Evolutionary conservation across 2,888 invertebrate genomes (phyloP).

Genomic region (Shargacucullia verbasci): DNA sequence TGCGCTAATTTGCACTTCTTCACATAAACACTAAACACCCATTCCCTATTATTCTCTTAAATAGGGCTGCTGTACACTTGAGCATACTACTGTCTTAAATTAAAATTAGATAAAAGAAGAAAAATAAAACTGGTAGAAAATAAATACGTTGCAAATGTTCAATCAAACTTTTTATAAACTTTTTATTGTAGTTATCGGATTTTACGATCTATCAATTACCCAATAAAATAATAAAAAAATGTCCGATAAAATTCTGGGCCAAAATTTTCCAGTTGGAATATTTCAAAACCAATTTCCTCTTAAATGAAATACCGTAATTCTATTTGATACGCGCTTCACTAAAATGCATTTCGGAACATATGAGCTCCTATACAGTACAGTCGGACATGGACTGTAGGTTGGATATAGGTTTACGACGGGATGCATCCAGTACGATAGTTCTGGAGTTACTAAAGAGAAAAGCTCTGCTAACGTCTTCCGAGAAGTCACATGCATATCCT

Average conservation of each 20-base stretch:
- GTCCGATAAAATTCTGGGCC: conserved; percentile 15
- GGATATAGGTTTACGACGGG: too few species aligned
- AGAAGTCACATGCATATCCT: too few species aligned
- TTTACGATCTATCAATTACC: background rate
- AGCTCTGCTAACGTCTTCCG: too few species aligned
- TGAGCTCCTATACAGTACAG: background rate
- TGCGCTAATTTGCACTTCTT: conserved; percentile 31
- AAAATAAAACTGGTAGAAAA: too few species aligned
- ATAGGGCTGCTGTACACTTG: conserved; percentile 32
- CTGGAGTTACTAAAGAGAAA: too few species aligned
- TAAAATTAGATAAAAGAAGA: too few species aligned
- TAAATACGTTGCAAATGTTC: too few species aligned
- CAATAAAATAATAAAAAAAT: conserved; percentile 4
- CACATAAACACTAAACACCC: conserved; percentile 39
- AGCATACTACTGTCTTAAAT: too few species aligned
- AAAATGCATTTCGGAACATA: conserved; percentile 9
- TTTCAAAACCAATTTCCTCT: conserved; percentile 30
- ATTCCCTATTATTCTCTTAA: conserved; percentile 24
- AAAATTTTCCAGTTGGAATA: conserved; percentile 20
- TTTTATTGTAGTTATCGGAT: too few species aligned
- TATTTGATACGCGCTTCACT: conserved; percentile 24
- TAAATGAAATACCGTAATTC: conserved; percentile 28
- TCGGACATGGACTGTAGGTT: too few species aligned
- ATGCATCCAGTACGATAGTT: too few species aligned
- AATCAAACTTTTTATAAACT: too few species aligned